Conservation (phyloP, 2,888 invertebrate genomes). For the Oscheius onirici region DNA sequence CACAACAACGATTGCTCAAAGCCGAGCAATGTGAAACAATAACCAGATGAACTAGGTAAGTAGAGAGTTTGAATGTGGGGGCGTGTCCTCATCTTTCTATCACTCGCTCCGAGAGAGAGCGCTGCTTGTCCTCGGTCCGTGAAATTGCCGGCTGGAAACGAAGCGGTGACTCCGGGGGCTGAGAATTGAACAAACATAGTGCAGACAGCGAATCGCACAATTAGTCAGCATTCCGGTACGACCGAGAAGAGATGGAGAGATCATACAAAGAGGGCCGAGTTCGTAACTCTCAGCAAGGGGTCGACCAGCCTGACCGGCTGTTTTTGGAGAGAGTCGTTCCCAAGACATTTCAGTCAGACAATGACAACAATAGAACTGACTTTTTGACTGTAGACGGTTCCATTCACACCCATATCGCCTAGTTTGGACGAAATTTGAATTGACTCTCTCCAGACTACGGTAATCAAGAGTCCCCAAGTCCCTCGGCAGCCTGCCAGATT, state of each 20-base stretch:
- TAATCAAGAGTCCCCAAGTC: not conserved
- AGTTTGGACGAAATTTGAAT: not conserved
- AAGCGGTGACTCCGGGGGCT: constrained; percentile 23
- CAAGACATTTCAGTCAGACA: constrained; percentile 16
- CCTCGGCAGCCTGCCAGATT: not conserved
- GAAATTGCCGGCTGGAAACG: constrained; percentile 32
- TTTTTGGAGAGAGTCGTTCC: constrained; percentile 8
- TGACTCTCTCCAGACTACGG: not conserved
- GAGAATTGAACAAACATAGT: constrained; percentile 31
- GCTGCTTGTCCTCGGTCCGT: constrained; percentile 27
- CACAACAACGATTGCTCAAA: too few species aligned
- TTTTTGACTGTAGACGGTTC: constrained; percentile 4
- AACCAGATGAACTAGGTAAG: not conserved
- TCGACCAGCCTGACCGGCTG: not conserved
- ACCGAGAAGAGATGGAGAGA: constrained; percentile 4
- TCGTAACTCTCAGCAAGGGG: constrained; percentile 7
- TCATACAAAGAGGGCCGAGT: constrained; percentile 4
- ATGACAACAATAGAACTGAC: constrained; percentile 18
- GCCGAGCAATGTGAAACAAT: too few species aligned
- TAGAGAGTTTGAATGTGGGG: constrained; percentile 12
- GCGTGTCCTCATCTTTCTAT: not conserved
- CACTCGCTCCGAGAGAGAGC: not conserved
- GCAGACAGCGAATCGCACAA: constrained; percentile 25
- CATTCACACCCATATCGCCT: too few species aligned
- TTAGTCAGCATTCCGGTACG: constrained; percentile 29